These are phyloP conservation scores for Lepilemur ruficaudatus DNA, from an alignment of 2,797 vertebrate genomes.

Conservation along the genomic window DNA sequence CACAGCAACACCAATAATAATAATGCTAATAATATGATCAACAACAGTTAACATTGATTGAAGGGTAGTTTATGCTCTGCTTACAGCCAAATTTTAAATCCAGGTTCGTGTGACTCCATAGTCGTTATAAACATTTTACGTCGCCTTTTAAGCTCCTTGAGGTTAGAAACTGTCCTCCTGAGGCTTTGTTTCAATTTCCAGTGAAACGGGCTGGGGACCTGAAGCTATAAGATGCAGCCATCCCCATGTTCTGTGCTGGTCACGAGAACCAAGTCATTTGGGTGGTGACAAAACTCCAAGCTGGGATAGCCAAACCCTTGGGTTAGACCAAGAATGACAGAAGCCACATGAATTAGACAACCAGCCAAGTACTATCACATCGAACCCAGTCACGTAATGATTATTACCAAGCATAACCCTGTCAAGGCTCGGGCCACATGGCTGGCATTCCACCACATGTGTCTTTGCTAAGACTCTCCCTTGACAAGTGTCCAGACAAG, in stretches of 20 bases:
- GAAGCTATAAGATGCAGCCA: not conserved
- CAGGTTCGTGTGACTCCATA: not conserved
- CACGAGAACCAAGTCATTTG: not conserved
- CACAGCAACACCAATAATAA: not conserved
- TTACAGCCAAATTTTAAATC: not conserved
- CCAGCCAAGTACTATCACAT: not conserved
- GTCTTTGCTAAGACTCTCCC: slow-evolving; percentile 8
- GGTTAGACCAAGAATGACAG: not conserved
- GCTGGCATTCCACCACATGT: not conserved
- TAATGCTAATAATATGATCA: not conserved
- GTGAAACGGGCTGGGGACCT: not conserved
- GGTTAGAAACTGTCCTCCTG: not conserved
- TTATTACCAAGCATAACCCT: not conserved
- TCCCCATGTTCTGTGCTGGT: not conserved
- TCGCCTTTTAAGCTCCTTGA: not conserved
- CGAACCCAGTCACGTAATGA: not conserved
- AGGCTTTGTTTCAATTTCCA: slow-evolving; percentile 24
- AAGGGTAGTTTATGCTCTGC: not conserved
- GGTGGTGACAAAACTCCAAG: not conserved
- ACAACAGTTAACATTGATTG: not conserved
- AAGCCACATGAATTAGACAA: not conserved
- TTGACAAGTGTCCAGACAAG: not conserved
- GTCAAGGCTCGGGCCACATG: not conserved
- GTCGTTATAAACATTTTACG: not conserved
- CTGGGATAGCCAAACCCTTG: not conserved